Base-by-base conservation (phyloP, 2,113 vertebrate species). In the Myrmecophaga tridactyla region DNA sequence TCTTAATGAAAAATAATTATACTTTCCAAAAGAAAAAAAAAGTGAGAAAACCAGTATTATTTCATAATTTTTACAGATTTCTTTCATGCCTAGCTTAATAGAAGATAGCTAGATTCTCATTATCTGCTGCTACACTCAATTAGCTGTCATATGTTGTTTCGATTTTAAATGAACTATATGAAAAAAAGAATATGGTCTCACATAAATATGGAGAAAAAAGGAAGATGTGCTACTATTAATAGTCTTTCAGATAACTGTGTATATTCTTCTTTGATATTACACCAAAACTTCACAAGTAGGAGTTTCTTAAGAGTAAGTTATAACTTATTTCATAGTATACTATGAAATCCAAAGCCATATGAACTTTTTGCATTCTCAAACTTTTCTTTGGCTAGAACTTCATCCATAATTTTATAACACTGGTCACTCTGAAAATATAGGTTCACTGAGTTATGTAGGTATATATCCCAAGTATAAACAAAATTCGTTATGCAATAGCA, bases 71-170 rank as follows among this genome's bases (percentile, higher is more conserved):
- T 67, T 88, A 15, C 34, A 95, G 62, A 86, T 95, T 92, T 92
- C 72, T 92, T 90, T 90, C 72, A 86, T 65, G 31, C 93, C 90
- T 82, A 96, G 13, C 69, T 80, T 92, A 92, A 76, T 4, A 96
- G 3, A 93, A 76, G 62, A 88, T 14, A 90, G 15, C 43, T 53
- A 31, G 34, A 83, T 94, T 86, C 80, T 94, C 85, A 0, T n/a
- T 82, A 85, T 23, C 67, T 65, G 43, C n/a, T 63, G 76, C 69
- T 89, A 89, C 14, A 88, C 84, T 53, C 78, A 87, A 84, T 81
- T 20, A 91, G 43, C 31, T 90, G 21, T 90, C 51, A 72, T 72
- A 91, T 1, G 7, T 36, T 88, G 7, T 72, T 95, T 83, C 82
- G 15, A 75, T 23, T n/a, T n/a, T n/a, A n/a, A n/a, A n/a, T 83